phyloP scores from a whole-genome alignment of 2,113 vertebrate species.

The Oxygymnocypris stewartii region DNA sequence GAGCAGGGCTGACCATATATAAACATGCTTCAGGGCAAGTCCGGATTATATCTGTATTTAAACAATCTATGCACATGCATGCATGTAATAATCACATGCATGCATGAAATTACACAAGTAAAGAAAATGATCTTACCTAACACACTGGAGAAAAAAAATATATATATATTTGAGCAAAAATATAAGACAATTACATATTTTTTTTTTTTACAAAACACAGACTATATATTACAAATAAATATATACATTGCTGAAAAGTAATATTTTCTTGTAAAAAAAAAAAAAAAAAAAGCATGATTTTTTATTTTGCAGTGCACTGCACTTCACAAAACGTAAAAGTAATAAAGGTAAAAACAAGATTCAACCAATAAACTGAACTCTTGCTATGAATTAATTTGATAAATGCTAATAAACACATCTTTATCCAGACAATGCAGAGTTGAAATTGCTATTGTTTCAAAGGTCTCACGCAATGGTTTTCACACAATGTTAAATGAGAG shows the following conservation, averaged over 20 bases:
- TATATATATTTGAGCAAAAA: neutral
- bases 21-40: slow-evolving; percentile 20
- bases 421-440: neutral
- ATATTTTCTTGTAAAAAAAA: neutral
- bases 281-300: too few species aligned
- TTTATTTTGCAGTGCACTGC: neutral
- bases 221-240: too few species aligned
- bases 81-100: neutral
- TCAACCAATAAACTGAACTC: neutral
- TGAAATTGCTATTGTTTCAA: neutral
- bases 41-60: neutral
- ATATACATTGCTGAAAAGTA: too few species aligned
- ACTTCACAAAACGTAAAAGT: neutral
- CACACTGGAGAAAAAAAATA: too few species aligned
- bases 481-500: slow-evolving; percentile 11
- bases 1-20: neutral
- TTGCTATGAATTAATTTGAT: neutral
- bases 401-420: neutral
- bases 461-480: neutral
- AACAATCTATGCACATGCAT: neutral
- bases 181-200: neutral
- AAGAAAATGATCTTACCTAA: neutral
- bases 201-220: too few species aligned
- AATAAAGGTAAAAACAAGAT: neutral
- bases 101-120: neutral